phyloP scores from a whole-genome alignment of 2,888 invertebrate genomes.

The Hirtodrosophila confusa region DNA sequence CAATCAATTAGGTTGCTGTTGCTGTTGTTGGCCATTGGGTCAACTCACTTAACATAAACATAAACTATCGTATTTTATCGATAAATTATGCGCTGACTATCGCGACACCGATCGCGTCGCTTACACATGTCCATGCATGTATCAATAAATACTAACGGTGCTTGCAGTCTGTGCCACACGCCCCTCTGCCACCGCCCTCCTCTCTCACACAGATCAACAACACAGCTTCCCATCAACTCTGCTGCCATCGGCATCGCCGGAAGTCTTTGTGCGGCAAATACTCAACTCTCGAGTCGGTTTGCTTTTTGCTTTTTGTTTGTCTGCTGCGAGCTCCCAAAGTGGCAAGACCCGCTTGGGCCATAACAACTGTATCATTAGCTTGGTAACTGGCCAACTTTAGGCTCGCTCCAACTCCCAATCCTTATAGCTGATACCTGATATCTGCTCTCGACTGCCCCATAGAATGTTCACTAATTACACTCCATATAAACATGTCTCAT shows the following conservation, averaged over 20 bases:
- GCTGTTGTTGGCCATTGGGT: conserved; percentile 58
- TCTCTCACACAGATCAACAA: conserved; percentile 9
- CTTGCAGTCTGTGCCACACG: conserved; percentile 18
- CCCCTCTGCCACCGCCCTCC: neutral
- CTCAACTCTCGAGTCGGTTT: conserved; percentile 35
- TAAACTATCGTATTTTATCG: conserved; percentile 67
- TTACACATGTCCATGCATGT: conserved; percentile 69
- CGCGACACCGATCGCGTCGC: conserved; percentile 69
- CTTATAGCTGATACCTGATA: conserved; percentile 45
- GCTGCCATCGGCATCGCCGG: conserved; percentile 51
- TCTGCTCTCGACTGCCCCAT: conserved; percentile 29
- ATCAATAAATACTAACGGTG: conserved; percentile 75
- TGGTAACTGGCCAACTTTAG: conserved; percentile 44
- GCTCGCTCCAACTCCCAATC: conserved; percentile 37
- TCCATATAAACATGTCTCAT: too few relatives aligned
- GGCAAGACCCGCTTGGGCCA: conserved; percentile 16
- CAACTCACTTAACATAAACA: conserved; percentile 64
- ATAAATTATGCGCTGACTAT: conserved; percentile 71
- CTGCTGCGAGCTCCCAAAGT: conserved; percentile 16
- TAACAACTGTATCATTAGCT: conserved; percentile 38
- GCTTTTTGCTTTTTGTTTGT: conserved; percentile 21
- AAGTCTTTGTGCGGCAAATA: conserved; percentile 68
- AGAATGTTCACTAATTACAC: too few relatives aligned
- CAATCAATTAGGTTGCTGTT: conserved; percentile 61
- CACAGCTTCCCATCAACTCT: conserved; percentile 50